Percentiles rank a stretch among this genome's conserved stretches.
Evolutionary conservation across 2,113 vertebrate species (phyloP).

Genomic region (Brachypteracias leptosomus): DNA sequence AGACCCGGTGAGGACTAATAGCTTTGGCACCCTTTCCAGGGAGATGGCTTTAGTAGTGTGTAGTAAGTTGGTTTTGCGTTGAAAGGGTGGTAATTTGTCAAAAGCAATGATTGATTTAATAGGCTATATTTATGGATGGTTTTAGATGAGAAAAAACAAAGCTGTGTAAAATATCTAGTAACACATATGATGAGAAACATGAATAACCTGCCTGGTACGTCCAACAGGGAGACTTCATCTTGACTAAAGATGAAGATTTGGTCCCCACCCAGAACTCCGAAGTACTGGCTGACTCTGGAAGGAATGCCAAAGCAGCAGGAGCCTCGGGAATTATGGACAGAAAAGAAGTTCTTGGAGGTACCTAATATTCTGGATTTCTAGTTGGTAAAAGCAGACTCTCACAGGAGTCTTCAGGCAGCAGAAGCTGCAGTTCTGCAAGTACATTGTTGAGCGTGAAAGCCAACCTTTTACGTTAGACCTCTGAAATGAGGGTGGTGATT

Average conservation of each 20-base stretch:
- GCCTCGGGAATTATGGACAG: conserved; percentile 76
- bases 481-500: neutral
- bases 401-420: neutral
- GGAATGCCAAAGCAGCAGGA: conserved; percentile 60
- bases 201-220: conserved; percentile 19
- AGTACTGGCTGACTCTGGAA: neutral
- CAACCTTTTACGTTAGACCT: neutral
- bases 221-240: conserved; percentile 72
- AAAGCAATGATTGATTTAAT: neutral
- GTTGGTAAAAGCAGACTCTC: neutral
- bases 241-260: conserved; percentile 45
- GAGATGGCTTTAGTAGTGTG: neutral
- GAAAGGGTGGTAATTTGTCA: neutral
- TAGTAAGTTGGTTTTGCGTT: neutral
- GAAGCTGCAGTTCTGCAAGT: neutral
- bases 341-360: conserved; percentile 83
- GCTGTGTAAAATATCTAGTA: neutral
- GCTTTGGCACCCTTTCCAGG: neutral
- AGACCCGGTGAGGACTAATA: conserved; percentile 58
- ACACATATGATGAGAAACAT: neutral
- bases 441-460: neutral
- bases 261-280: neutral
- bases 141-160: neutral
- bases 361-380: conserved; percentile 22
- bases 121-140: neutral